Percentiles rank a stretch among this genome's conserved stretches.
These are phyloP conservation scores for Argynnis bischoffii DNA, from an alignment of 2,888 invertebrate species.

Conservation along the genomic window DNA sequence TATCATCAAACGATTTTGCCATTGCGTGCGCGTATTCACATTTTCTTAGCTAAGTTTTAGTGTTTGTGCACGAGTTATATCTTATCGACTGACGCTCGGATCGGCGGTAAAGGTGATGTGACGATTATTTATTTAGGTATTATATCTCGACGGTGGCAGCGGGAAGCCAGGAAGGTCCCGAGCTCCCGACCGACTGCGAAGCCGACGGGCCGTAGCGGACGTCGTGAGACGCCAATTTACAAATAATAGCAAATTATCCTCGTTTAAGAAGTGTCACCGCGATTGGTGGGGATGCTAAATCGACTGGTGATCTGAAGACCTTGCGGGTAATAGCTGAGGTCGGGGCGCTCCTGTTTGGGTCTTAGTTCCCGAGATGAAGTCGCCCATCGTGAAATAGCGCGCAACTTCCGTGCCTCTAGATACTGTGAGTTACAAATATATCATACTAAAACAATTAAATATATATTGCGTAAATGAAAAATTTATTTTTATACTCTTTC, in stretches of 20 bases:
- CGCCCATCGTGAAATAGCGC: conserved; percentile 61
- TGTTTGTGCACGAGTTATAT: conserved; percentile 66
- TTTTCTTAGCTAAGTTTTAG: conserved; percentile 55
- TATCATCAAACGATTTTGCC: conserved; percentile 65
- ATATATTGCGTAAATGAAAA: not conserved
- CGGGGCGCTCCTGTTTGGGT: conserved; percentile 57
- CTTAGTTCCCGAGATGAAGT: conserved; percentile 62
- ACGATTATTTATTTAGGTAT: conserved; percentile 70
- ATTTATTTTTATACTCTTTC: too few relatives aligned
- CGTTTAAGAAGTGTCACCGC: conserved; percentile 80
- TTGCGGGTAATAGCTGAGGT: conserved; percentile 76
- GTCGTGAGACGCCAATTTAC: conserved; percentile 78
- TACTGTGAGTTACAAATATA: conserved; percentile 49
- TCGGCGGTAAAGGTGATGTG: conserved; percentile 55
- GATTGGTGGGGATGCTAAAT: conserved; percentile 81
- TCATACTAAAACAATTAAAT: conserved; percentile 5
- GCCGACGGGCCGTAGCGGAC: conserved; percentile 65
- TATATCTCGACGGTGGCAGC: conserved; percentile 53
- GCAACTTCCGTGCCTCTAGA: conserved; percentile 36
- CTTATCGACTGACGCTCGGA: conserved; percentile 76
- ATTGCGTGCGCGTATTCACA: conserved; percentile 57
- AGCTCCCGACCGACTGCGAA: conserved; percentile 72
- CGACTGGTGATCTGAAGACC: conserved; percentile 77
- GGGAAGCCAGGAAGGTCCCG: conserved; percentile 68
- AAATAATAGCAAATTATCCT: conserved; percentile 82